Evolutionary conservation across 2,888 invertebrate species (phyloP), one percentile per base, ranked within the genome.

Genomic region (Heliconius cydno): DNA sequence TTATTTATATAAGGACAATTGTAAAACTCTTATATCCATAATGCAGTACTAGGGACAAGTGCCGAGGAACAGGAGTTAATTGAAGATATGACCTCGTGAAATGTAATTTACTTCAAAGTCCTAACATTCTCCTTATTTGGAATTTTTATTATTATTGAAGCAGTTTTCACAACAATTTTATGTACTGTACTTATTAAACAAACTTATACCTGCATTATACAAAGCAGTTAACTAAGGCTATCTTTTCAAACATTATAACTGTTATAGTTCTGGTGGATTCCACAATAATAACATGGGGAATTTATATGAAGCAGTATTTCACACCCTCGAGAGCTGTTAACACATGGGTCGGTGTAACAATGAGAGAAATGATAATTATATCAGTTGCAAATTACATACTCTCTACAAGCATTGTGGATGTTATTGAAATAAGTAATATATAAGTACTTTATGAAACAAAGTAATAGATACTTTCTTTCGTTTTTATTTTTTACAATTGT

Each of bases 321-420:
- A 72, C 57, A 72, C 57, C 72, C 57, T 72, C n/a, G 57, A 72
- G 72, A 30, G n/a, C n/a, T 72, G 34, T 72, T 72, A 72, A 72
- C 72, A 57, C 57, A 57, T 72, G 72, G 72, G 72, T 72, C 72
- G 72, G 72, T 57, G 34, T 72, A 57, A 72, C 72, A 76, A 57
- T 76, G 25, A 68, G 57, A 52, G 46, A 76, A 76, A 76, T 68
- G 68, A 38, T 76, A 76, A 76, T 34, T 34, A 76, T 68, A 57
- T 76, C 68, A 25, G 46, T 7, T 34, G 72, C 67, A 76, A 76
- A 76, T 76, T 34, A 68, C 52, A 76, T 30, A 68, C 19, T 19
- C 38, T 38, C 38, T 68, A 41, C 68, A 68, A 68, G 68, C 25
- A 25, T 68, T 68, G n/a, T 38, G 4, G 38, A 22, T 25, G 5